A percentile compares a stretch with the other conserved stretches of the same genome.
These are phyloP conservation scores for Otis tarda DNA, from an alignment of 2,113 vertebrate genomes.

Conservation along the genomic window DNA sequence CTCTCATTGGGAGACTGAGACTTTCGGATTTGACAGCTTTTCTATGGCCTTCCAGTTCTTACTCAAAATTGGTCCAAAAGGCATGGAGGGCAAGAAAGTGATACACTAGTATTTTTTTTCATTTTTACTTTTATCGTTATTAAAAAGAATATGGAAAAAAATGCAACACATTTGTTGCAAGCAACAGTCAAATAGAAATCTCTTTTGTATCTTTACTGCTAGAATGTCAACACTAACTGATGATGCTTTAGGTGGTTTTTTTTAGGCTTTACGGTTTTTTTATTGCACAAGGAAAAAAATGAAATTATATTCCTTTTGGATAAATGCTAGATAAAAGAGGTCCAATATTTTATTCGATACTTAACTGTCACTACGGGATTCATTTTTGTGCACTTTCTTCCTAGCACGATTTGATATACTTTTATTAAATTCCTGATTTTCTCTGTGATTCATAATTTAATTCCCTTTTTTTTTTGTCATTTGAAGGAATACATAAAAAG, in stretches of 20 bases:
- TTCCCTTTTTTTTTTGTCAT: not conserved
- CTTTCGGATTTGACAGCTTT: not conserved
- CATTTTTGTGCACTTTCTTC: not conserved
- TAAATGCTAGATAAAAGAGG: conserved; percentile 33
- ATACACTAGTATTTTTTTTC: not conserved
- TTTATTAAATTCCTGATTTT: conserved; percentile 29
- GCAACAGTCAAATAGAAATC: not conserved
- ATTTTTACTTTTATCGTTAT: not conserved
- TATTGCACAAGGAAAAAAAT: not conserved
- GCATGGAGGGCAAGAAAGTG: not conserved
- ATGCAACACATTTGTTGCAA: not conserved
- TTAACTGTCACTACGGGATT: conserved; percentile 1
- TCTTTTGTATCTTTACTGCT: not conserved
- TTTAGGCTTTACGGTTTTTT: not conserved
- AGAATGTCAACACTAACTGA: not conserved
- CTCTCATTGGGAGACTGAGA: not conserved
- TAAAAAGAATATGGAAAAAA: not conserved
- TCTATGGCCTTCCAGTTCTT: not conserved
- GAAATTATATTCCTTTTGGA: not conserved
- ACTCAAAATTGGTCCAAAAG: not conserved
- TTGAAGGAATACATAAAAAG: conserved; percentile 3
- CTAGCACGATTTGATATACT: not conserved
- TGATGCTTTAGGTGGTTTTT: not conserved
- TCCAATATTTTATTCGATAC: conserved; percentile 31
- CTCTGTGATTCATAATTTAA: conserved; percentile 27